Base-by-base conservation (phyloP, 2,797 vertebrate species). In the Mormyrops attenuatus region DNA sequence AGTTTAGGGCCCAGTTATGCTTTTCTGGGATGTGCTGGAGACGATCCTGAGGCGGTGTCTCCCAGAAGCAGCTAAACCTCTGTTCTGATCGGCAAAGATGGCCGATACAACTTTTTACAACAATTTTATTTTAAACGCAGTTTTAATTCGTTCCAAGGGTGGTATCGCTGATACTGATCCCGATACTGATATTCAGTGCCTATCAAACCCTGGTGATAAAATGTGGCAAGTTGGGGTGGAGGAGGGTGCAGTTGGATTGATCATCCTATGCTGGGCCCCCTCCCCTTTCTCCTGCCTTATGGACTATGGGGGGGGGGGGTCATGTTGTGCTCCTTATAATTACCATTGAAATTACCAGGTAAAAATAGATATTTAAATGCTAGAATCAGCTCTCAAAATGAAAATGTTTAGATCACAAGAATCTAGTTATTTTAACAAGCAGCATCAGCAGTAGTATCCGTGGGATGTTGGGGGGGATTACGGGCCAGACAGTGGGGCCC, bases 401-500 rank as follows among this genome's bases (percentile, higher is more conserved):
- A 66, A 66, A 66, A 9, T 1, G 3, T 66, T 30, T 9, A 11
- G 22, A 63, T 63, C 0, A 5, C 60, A 63, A 1, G 22, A 66
- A 30, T 66, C 8, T 20, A 13, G 26, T 7, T 15, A 30, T 38
- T 53, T 17, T 15, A 44, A 30, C 0, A 0, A 73, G 34, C 69
- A 73, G 11, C 9, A 0, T 73, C 34, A 73, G 69, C 60, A 66
- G 60, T 66, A 9, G 93, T 94, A 47, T 90, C 63, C 91, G 90
- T 92, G 89, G 91, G 91, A 92, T 91, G 5, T 13, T 0, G 3
- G 26, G 30, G 38, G 50, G 9, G 49, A 53, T 15, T 53, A 53
- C 0, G 13, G 5, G 69, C 38, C 69, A 15, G 73, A 77, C 73
- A 20, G 22, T 26, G 22, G 66, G 30, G 66, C 66, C 66, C 26